A percentile compares a stretch with the other conserved stretches of the same genome.
These are phyloP conservation scores for Bursaphelenchus okinawaensis DNA, from an alignment of 2,888 invertebrate species.

Conservation along the genomic window DNA sequence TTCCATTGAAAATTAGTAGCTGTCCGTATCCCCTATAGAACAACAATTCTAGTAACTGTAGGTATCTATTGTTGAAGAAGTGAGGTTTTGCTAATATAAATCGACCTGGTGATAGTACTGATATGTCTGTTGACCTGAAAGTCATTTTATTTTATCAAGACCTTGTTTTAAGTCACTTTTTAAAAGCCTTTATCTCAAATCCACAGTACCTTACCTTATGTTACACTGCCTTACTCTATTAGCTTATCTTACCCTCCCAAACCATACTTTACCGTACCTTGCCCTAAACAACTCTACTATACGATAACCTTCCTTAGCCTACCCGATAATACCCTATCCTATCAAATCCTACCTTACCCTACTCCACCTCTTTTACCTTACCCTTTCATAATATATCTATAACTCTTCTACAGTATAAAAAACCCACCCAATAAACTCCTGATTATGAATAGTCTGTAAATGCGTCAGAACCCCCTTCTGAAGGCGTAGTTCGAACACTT, in stretches of 20 bases:
- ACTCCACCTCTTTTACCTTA: too few species aligned
- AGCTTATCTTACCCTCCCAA: too few species aligned
- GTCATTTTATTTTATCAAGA: constrained; percentile 2
- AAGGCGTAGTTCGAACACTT: constrained; percentile 35
- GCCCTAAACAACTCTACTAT: too few species aligned
- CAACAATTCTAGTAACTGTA: constrained; percentile 33
- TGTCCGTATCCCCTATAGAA: constrained; percentile 34
- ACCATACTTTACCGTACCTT: too few species aligned
- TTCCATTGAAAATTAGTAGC: constrained; percentile 47
- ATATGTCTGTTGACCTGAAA: constrained; percentile 41
- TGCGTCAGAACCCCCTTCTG: constrained; percentile 26
- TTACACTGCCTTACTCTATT: too few species aligned
- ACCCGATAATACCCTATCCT: too few species aligned
- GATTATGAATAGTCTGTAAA: constrained; percentile 38
- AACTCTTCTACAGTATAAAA: neutral
- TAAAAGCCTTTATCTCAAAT: too few species aligned
- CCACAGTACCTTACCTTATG: too few species aligned
- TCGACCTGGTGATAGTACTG: constrained; percentile 46
- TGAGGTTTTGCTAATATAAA: constrained; percentile 46
- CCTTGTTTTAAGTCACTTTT: too few species aligned
- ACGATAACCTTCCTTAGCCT: too few species aligned
- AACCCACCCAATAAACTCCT: constrained; percentile 28
- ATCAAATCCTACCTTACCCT: too few species aligned
- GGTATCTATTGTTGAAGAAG: constrained; percentile 28
- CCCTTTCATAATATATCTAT: too few species aligned